phyloP scores from a whole-genome alignment of 2,797 vertebrate genomes.

The Forpus xanthops region DNA sequence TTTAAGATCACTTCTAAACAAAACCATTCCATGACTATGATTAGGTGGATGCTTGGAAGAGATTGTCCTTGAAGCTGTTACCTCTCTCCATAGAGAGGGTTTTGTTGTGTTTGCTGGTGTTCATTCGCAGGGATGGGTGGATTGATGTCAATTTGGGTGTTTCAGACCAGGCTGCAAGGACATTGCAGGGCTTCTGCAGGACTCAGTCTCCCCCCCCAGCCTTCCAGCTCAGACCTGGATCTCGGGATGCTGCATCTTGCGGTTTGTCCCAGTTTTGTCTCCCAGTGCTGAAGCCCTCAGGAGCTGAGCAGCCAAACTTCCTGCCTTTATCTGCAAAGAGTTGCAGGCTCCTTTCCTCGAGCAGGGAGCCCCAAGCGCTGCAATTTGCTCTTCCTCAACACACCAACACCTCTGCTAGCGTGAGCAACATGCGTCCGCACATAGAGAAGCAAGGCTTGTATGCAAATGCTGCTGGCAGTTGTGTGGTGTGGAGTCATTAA shows the following conservation, averaged over 20 bases:
- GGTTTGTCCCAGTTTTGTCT: not conserved
- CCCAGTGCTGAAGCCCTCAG: fast-evolving
- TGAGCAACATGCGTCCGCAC: not conserved
- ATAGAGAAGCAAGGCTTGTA: not conserved
- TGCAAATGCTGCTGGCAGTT: not conserved
- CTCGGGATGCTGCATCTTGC: not conserved
- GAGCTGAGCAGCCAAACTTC: not conserved
- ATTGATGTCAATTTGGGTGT: not conserved
- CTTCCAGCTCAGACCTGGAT: not conserved
- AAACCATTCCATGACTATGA: not conserved
- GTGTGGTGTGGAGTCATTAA: not conserved
- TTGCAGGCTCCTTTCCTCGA: not conserved
- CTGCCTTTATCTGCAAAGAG: not conserved
- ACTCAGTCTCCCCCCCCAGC: not conserved
- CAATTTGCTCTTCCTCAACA: not conserved
- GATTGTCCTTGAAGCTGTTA: not conserved
- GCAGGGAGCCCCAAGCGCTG: not conserved
- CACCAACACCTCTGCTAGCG: not conserved
- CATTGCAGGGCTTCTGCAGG: not conserved
- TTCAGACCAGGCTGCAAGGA: not conserved
- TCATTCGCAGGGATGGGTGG: not conserved
- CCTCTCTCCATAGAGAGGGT: not conserved
- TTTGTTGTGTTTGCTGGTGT: not conserved
- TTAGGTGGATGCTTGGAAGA: not conserved
- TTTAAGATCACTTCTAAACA: not conserved